These are phyloP conservation scores for Xenentodon cancila DNA, from an alignment of 2,797 vertebrate genomes.

Conservation along the genomic window DNA sequence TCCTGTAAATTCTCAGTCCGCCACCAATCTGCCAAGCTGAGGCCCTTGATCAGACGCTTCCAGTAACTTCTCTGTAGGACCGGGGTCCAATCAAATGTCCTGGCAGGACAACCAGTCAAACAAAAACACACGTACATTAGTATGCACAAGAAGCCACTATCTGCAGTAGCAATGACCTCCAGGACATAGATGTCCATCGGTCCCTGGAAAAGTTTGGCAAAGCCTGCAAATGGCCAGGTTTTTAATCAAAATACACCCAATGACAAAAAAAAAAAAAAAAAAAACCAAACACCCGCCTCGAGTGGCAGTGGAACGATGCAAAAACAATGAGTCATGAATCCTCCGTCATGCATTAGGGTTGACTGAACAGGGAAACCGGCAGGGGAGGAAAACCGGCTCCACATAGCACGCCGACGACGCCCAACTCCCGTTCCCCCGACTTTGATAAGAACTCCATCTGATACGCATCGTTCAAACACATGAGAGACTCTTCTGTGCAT, in stretches of 20 bases:
- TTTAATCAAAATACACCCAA: constrained; percentile 1
- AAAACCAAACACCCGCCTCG: too few species aligned
- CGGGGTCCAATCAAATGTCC: constrained; percentile 67
- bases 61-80: constrained; percentile 70
- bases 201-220: constrained; percentile 5
- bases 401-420: constrained; percentile 57
- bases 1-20: constrained; percentile 67
- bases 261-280: too few species aligned
- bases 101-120: constrained; percentile 48
- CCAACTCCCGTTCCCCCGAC: constrained; percentile 57
- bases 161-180: constrained; percentile 23
- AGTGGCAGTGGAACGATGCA: neutral
- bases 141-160: neutral
- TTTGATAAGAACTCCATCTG: constrained; percentile 71
- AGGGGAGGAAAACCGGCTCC: constrained; percentile 25
- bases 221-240: constrained; percentile 21
- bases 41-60: constrained; percentile 81
- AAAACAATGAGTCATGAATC: constrained; percentile 26
- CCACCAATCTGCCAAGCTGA: constrained; percentile 64
- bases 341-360: constrained; percentile 21
- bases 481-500: constrained; percentile 36
- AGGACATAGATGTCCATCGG: constrained; percentile 16
- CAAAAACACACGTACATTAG: constrained; percentile 24
- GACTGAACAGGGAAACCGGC: constrained; percentile 52
- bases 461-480: constrained; percentile 64